Conservation (phyloP, 1,140 invertebrate species). For the Rhopalosiphum padi region DNA sequence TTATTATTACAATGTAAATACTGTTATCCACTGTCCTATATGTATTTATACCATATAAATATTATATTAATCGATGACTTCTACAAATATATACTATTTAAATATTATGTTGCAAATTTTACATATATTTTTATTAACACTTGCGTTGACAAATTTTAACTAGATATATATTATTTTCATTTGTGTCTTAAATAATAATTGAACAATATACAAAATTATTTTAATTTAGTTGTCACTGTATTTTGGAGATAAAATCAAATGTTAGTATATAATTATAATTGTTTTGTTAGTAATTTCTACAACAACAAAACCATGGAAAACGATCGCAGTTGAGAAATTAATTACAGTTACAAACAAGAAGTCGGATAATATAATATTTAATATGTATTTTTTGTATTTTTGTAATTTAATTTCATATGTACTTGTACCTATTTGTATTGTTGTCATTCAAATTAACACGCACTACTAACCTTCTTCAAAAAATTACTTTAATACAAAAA, state of each 20-base stretch:
- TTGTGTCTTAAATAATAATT: background rate
- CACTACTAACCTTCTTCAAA: slow-evolving; percentile 19
- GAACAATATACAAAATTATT: background rate
- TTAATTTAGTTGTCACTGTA: background rate
- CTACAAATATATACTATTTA: no score
- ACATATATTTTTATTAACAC: no score
- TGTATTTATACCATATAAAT: no score
- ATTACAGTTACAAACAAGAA: background rate
- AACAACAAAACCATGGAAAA: background rate
- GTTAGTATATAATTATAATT: background rate
- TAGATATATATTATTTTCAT: background rate
- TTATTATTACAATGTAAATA: no score
- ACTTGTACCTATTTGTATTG: background rate
- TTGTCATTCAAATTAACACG: slow-evolving; percentile 27
- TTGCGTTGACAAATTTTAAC: no score
- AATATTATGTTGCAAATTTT: no score
- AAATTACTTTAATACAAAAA: background rate
- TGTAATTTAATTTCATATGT: background rate
- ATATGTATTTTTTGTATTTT: no score
- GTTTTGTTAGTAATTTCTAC: background rate
- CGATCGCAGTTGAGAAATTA: background rate
- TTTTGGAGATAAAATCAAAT: background rate
- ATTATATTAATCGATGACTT: no score
- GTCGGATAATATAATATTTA: background rate
- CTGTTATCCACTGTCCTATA: no score